phyloP scores from a whole-genome alignment of 1,140 invertebrate species.

The Phocides pigmalion region DNA sequence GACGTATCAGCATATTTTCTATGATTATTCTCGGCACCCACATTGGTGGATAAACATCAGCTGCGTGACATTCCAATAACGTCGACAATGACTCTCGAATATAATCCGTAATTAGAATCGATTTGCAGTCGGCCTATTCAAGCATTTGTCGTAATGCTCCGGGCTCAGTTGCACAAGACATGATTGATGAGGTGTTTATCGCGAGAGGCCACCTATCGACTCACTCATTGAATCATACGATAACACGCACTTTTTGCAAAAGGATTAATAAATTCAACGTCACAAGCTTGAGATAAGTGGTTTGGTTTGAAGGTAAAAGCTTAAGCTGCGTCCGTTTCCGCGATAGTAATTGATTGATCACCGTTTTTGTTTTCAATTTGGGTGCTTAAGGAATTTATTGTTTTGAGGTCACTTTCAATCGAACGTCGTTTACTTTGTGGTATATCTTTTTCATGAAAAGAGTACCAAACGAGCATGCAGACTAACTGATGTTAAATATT shows the following conservation, averaged over 20 bases:
- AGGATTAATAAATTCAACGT: constrained; percentile 57
- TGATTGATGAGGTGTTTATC: constrained; percentile 68
- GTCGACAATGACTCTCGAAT: constrained; percentile 72
- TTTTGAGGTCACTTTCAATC: constrained; percentile 32
- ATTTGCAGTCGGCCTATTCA: constrained; percentile 62
- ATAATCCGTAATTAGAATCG: constrained; percentile 76
- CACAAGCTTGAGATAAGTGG: constrained; percentile 50
- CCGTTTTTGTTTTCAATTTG: constrained; percentile 46
- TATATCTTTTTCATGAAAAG: neutral
- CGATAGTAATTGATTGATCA: constrained; percentile 50
- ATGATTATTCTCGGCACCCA: constrained; percentile 12
- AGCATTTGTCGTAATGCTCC: constrained; percentile 69
- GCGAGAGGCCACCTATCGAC: constrained; percentile 46
- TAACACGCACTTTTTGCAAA: constrained; percentile 53
- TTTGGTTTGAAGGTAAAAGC: constrained; percentile 45
- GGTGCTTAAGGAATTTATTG: constrained; percentile 26
- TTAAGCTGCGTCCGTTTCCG: constrained; percentile 36
- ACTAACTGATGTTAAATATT: too few relatives aligned
- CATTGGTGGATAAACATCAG: constrained; percentile 41
- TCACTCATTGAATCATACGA: constrained; percentile 57
- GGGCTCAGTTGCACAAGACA: constrained; percentile 65
- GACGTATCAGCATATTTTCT: constrained; percentile 21
- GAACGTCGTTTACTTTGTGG: neutral
- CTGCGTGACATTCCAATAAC: constrained; percentile 51
- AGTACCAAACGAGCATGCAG: too few relatives aligned